Conservation (phyloP, 2,113 vertebrate genomes). For the Machaerirhynchus nigripectus region DNA sequence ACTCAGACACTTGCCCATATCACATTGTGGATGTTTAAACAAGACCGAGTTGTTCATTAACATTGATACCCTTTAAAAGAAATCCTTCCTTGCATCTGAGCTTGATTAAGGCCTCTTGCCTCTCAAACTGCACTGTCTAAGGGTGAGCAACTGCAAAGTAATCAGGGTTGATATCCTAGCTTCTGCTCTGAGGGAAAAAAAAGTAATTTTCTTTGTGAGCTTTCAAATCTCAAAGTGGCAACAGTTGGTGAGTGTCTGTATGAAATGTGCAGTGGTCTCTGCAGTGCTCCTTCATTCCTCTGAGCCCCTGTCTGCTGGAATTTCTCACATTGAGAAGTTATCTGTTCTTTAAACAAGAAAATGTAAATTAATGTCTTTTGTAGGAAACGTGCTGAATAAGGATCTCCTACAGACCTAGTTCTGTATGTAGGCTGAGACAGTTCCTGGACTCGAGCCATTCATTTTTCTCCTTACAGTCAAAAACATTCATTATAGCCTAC, state of each 20-base stretch:
- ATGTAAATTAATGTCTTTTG: slow-evolving; percentile 19
- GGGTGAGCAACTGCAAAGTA: background rate
- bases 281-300: background rate
- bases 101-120: background rate
- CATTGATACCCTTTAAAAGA: background rate
- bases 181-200: background rate
- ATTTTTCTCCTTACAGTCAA: slow-evolving; percentile 39
- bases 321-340: background rate
- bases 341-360: slow-evolving; percentile 36
- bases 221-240: background rate
- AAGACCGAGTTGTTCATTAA: slow-evolving; percentile 13
- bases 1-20: background rate
- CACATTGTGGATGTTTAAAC: background rate
- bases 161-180: background rate
- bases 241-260: background rate
- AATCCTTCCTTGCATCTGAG: background rate
- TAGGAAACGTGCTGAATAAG: slow-evolving; percentile 8
- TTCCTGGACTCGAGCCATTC: slow-evolving; percentile 2
- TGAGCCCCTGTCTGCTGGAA: background rate
- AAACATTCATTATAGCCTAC: slow-evolving; percentile 28
- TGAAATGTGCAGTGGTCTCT: background rate
- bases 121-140: background rate
- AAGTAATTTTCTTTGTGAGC: background rate
- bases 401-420: slow-evolving; percentile 21
- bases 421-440: slow-evolving; percentile 24